A percentile compares a stretch with the other conserved stretches of the same genome.
Conservation (phyloP, 2,888 invertebrate genomes). For the Macrosiphum euphorbiae region DNA sequence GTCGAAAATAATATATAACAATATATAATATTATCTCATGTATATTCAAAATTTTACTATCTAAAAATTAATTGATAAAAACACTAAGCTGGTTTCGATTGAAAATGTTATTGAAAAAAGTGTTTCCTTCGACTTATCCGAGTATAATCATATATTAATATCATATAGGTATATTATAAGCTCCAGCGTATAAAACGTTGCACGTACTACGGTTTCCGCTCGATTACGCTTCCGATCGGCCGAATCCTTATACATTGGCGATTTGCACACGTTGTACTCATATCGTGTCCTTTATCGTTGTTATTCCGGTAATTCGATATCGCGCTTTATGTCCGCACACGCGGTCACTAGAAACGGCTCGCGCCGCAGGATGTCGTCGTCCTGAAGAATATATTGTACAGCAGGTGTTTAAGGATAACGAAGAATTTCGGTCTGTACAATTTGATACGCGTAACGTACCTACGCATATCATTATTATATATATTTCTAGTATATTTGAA, state of each 20-base stretch:
- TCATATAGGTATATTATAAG: neutral
- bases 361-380: constrained; percentile 34
- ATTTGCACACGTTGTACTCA: neutral
- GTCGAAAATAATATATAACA: too few relatives aligned
- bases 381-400: neutral
- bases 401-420: neutral
- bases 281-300: neutral
- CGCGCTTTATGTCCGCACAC: neutral
- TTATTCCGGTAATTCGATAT: constrained; percentile 36
- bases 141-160: neutral
- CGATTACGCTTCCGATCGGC: constrained; percentile 29
- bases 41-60: neutral
- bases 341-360: neutral
- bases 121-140: neutral
- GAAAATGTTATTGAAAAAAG: neutral
- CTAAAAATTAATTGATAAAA: neutral
- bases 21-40: neutral
- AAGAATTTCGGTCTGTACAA: neutral
- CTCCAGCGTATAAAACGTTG: neutral
- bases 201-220: constrained; percentile 40
- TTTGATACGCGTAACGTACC: neutral
- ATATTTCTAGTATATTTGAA: neutral
- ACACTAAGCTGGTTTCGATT: neutral
- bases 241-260: constrained; percentile 50
- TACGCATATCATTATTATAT: neutral